Conservation (phyloP, 2,797 vertebrate genomes). For the Microhierax caerulescens region DNA sequence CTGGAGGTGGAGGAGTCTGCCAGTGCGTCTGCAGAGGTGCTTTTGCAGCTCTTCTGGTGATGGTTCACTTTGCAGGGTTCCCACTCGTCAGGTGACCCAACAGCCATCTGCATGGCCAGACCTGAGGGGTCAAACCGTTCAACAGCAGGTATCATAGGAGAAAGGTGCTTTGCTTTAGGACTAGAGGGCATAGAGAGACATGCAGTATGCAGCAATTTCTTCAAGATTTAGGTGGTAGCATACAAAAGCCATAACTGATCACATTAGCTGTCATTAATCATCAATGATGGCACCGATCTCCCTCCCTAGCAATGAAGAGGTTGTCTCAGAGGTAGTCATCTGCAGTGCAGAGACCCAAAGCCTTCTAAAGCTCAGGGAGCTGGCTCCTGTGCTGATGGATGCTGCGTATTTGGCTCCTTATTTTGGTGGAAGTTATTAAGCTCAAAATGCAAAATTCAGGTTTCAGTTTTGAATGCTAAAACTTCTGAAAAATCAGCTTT, state of each 20-base stretch:
- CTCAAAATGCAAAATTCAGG: not conserved
- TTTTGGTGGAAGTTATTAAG: not conserved
- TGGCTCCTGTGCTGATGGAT: not conserved
- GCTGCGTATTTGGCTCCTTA: not conserved
- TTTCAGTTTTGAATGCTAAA: not conserved
- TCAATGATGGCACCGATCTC: not conserved
- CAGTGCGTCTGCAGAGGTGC: not conserved
- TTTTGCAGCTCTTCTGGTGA: not conserved
- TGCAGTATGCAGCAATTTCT: not conserved
- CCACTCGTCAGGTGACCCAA: not conserved
- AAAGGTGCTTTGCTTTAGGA: not conserved
- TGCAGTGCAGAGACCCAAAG: not conserved
- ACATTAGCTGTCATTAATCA: not conserved
- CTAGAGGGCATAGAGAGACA: fast-evolving
- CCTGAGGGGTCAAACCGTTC: not conserved
- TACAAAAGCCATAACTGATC: not conserved
- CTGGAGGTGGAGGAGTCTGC: not conserved
- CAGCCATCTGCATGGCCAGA: not conserved
- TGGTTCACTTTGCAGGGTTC: not conserved
- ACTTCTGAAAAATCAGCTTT: not conserved
- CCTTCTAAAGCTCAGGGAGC: not conserved
- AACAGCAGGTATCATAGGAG: not conserved
- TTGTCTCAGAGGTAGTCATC: not conserved
- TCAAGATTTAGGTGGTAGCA: not conserved
- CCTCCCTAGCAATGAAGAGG: not conserved